phyloP scores from a whole-genome alignment of 2,113 vertebrate species.

The Orthochromis indermauri region DNA sequence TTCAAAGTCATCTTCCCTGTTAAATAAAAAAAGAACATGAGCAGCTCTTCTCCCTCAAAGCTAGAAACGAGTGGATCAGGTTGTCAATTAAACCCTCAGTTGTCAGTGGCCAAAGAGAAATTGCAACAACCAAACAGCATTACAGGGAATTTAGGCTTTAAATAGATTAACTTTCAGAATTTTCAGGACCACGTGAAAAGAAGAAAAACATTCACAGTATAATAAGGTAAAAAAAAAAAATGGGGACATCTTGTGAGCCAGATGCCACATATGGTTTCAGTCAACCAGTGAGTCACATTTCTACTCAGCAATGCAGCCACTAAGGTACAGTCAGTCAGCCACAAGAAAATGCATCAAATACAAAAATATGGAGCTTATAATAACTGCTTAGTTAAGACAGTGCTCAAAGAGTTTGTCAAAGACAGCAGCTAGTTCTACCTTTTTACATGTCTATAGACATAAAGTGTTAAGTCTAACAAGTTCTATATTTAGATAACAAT shows the following conservation, averaged over 20 bases:
- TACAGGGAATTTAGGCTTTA: background rate
- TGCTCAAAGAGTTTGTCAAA: background rate
- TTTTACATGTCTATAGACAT: background rate
- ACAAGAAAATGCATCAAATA: background rate
- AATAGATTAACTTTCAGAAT: background rate
- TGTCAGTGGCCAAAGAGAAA: background rate
- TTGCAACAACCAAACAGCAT: background rate
- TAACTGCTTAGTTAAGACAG: background rate
- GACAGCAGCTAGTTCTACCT: background rate
- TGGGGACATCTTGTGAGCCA: background rate
- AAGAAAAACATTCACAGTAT: background rate
- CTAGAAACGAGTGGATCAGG: constrained; percentile 6
- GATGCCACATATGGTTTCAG: background rate
- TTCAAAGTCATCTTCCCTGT: background rate
- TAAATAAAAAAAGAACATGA: background rate
- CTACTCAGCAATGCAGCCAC: background rate
- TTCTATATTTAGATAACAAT: background rate
- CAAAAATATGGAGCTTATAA: background rate
- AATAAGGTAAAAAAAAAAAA: background rate
- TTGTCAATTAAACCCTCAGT: background rate
- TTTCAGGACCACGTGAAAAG: background rate
- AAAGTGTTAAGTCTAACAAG: background rate
- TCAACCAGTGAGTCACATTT: background rate
- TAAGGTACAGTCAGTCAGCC: background rate
- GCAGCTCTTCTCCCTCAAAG: background rate